These are phyloP conservation scores for Anabacerthia variegaticeps DNA, from an alignment of 2,797 vertebrate genomes.

Conservation along the genomic window DNA sequence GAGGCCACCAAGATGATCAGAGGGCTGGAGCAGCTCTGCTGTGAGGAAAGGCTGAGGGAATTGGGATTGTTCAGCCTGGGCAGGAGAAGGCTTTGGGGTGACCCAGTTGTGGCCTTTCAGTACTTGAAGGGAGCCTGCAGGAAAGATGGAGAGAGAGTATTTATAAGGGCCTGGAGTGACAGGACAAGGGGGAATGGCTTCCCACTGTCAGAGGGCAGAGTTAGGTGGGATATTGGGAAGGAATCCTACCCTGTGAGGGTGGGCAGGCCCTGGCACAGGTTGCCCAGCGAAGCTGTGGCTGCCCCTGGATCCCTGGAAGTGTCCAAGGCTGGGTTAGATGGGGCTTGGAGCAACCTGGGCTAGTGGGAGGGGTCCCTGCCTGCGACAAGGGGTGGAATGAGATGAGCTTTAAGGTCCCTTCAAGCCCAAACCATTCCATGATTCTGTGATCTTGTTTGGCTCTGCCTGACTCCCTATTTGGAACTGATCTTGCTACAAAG, in stretches of 20 bases:
- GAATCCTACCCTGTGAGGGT: accelerated
- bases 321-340: accelerated
- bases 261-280: not conserved
- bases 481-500: not conserved
- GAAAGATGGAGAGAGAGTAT: not conserved
- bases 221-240: accelerated
- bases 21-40: not conserved
- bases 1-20: not conserved
- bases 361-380: accelerated
- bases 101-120: not conserved
- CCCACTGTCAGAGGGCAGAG: not conserved
- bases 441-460: not conserved
- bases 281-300: not conserved
- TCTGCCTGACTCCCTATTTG: not conserved
- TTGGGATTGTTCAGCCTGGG: not conserved
- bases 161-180: not conserved
- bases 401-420: not conserved
- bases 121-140: not conserved
- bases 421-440: not conserved
- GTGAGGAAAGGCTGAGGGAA: not conserved
- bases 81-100: not conserved
- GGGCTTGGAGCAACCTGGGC: not conserved
- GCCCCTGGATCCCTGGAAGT: not conserved
- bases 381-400: accelerated
- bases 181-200: not conserved